Conservation (phyloP, 2,797 vertebrate genomes). For the Capromys pilorides region DNA sequence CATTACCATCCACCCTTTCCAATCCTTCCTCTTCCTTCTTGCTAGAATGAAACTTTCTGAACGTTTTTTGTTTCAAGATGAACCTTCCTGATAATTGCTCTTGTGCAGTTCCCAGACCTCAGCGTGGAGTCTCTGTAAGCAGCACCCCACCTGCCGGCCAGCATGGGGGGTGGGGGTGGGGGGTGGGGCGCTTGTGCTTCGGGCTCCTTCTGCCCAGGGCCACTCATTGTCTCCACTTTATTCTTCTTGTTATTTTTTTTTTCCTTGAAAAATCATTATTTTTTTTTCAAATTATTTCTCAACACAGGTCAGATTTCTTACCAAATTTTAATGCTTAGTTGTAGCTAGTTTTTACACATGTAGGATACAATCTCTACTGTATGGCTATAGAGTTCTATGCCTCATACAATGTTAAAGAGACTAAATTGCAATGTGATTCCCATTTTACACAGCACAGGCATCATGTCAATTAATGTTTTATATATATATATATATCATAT, state of each 20-base stretch:
- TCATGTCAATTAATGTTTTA: not conserved
- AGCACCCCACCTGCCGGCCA: not conserved
- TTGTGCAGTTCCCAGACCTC: not conserved
- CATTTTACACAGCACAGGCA: not conserved
- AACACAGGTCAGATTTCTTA: not conserved
- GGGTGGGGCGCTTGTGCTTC: not conserved
- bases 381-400: not conserved
- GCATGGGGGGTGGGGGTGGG: no score
- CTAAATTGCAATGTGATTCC: not conserved
- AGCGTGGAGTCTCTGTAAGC: not conserved
- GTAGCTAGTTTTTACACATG: not conserved
- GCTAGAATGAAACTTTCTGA: not conserved
- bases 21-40: not conserved
- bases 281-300: constrained; percentile 17
- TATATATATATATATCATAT: no score
- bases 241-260: not conserved
- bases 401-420: not conserved
- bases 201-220: not conserved
- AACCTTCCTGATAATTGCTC: not conserved
- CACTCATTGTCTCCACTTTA: not conserved
- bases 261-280: constrained; percentile 16
- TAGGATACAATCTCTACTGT: not conserved
- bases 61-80: not conserved
- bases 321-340: not conserved
- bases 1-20: not conserved